Percentiles rank a stretch among this genome's conserved stretches.
These are phyloP conservation scores for Drosophila quadrilineata DNA, from an alignment of 1,140 invertebrate genomes.

Conservation along the genomic window DNA sequence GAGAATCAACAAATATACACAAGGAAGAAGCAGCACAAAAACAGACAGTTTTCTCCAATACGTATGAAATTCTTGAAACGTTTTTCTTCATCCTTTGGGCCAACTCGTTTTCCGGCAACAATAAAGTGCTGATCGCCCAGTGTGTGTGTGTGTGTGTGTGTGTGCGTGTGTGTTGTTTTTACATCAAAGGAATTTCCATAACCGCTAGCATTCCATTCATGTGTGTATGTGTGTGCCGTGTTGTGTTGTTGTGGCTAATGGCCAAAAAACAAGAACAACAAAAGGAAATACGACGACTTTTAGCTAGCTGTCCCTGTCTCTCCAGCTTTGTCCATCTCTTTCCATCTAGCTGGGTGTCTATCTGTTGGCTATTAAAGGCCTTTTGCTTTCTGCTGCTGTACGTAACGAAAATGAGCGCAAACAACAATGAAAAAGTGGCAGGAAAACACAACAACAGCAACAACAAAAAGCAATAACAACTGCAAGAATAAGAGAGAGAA, in stretches of 20 bases:
- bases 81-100: constrained; percentile 43
- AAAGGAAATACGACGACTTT: constrained; percentile 29
- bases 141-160: not conserved
- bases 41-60: not conserved
- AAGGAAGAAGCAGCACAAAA: constrained; percentile 43
- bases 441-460: constrained; percentile 40
- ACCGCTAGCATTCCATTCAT: constrained; percentile 71
- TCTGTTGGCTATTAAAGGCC: constrained; percentile 52
- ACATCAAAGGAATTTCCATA: constrained; percentile 77
- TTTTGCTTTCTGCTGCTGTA: constrained; percentile 72
- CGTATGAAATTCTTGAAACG: constrained; percentile 17
- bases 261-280: constrained; percentile 49
- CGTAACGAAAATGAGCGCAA: constrained; percentile 74
- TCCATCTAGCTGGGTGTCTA: not conserved
- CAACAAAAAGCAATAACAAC: constrained; percentile 16
- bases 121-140: constrained; percentile 39
- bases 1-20: constrained; percentile 20
- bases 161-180: constrained; percentile 10
- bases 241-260: constrained; percentile 48
- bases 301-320: constrained; percentile 16
- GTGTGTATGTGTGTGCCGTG: constrained; percentile 17
- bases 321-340: constrained; percentile 17
- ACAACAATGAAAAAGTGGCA: constrained; percentile 56
- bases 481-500: constrained; percentile 9
- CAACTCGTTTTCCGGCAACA: constrained; percentile 45